A percentile compares a stretch with the other conserved stretches of the same genome.
Evolutionary conservation across 2,888 invertebrate species (phyloP).

Genomic region (Drosophila phalerata): DNA sequence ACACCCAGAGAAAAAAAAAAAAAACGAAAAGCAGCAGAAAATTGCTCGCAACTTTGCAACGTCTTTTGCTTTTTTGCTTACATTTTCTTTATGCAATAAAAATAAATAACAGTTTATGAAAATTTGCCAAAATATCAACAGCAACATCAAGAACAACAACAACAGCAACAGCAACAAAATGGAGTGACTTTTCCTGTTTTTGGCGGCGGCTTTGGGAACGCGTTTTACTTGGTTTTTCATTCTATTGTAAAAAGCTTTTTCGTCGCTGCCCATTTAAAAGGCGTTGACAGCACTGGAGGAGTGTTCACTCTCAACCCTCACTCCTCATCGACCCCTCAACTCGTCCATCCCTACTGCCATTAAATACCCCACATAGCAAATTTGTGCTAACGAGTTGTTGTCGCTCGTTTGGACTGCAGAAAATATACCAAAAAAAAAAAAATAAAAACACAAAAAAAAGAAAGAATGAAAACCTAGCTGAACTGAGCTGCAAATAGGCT

Average conservation of each 20-base stretch:
- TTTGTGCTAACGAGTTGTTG: constrained; percentile 79
- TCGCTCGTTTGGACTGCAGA: constrained; percentile 57
- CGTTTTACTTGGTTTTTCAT: constrained; percentile 47
- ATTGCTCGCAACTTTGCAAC: constrained; percentile 62
- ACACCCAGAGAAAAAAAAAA: constrained; percentile 32
- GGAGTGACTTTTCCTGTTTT: constrained; percentile 78
- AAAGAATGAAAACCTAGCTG: constrained; percentile 37
- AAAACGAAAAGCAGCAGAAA: constrained; percentile 68
- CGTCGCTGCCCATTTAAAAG: constrained; percentile 74
- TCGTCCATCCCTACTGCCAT: constrained; percentile 15
- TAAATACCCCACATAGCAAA: constrained; percentile 65
- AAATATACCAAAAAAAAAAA: constrained; percentile 18
- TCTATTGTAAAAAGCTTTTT: constrained; percentile 70
- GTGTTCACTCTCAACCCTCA: constrained; percentile 3
- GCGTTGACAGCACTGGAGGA: constrained; percentile 70
- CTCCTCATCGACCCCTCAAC: constrained; percentile 21
- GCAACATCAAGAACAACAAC: constrained; percentile 34
- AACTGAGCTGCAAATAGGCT: constrained; percentile 56
- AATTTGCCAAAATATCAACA: constrained; percentile 80
- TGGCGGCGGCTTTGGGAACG: constrained; percentile 57
- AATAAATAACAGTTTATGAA: constrained; percentile 81
- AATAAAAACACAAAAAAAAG: not conserved
- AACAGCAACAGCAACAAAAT: constrained; percentile 32
- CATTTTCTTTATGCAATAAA: constrained; percentile 74
- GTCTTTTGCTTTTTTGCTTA: constrained; percentile 47